Percentiles rank a stretch among this genome's conserved stretches.
These are phyloP conservation scores for Rotaria macrura DNA, from an alignment of 2,888 invertebrate species.

Conservation along the genomic window DNA sequence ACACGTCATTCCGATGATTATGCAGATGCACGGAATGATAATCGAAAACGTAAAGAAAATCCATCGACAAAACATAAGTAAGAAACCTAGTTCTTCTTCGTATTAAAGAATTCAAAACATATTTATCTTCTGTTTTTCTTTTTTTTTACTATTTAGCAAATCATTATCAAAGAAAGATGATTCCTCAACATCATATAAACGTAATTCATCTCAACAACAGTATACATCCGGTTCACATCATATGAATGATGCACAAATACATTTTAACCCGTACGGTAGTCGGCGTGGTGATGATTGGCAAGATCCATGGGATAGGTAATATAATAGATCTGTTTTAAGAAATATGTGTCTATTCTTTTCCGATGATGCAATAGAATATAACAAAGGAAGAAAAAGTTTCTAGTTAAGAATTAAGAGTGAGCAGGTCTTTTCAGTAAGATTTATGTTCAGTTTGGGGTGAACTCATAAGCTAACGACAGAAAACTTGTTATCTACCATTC, in stretches of 20 bases:
- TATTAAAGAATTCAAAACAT: background rate
- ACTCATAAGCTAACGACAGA: no score
- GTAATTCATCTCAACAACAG: background rate
- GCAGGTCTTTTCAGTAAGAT: no score
- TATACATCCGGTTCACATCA: background rate
- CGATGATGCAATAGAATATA: no score
- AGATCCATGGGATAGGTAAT: constrained; percentile 18
- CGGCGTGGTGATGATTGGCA: constrained; percentile 4
- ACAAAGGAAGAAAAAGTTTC: no score
- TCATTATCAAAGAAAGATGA: background rate
- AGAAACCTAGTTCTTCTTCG: background rate
- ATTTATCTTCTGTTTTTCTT: background rate
- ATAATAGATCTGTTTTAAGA: no score
- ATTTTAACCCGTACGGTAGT: background rate
- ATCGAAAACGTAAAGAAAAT: background rate
- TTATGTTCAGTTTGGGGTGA: no score
- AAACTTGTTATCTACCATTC: no score
- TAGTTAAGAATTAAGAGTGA: no score
- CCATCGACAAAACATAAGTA: background rate
- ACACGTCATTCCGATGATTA: background rate
- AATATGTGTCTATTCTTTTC: no score
- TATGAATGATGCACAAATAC: background rate
- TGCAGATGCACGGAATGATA: background rate
- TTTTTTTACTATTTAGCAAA: background rate
- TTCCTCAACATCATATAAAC: background rate